These are phyloP conservation scores for Anagyrus pseudococci DNA, from an alignment of 2,888 invertebrate species.

Conservation along the genomic window DNA sequence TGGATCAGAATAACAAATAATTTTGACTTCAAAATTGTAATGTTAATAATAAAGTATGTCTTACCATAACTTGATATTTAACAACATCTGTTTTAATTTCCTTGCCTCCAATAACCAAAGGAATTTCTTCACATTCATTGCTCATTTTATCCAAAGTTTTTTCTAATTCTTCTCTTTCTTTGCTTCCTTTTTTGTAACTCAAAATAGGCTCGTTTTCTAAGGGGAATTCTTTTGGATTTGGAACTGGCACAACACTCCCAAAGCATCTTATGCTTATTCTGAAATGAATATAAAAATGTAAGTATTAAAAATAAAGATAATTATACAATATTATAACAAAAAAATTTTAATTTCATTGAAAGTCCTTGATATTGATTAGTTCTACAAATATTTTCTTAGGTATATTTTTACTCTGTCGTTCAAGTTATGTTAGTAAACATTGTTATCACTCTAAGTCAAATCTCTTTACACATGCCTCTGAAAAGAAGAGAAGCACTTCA, in stretches of 20 bases:
- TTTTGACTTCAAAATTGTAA: not conserved
- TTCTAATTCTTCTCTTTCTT: slow-evolving; percentile 78
- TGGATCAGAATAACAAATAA: no score
- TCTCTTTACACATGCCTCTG: slow-evolving; percentile 16
- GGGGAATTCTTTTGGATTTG: slow-evolving; percentile 71
- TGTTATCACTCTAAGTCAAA: slow-evolving; percentile 40
- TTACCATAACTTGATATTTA: slow-evolving; percentile 77
- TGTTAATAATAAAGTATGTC: slow-evolving; percentile 28
- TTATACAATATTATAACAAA: slow-evolving; percentile 1
- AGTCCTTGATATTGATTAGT: slow-evolving; percentile 11
- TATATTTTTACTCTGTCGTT: slow-evolving; percentile 29
- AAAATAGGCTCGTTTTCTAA: slow-evolving; percentile 83
- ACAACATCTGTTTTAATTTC: slow-evolving; percentile 78
- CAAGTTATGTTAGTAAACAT: slow-evolving; percentile 30
- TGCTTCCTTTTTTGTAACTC: slow-evolving; percentile 81
- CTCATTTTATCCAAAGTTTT: slow-evolving; percentile 73
- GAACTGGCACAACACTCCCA: slow-evolving; percentile 71
- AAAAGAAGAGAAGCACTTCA: slow-evolving; percentile 17
- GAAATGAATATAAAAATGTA: slow-evolving; percentile 34
- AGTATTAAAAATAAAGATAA: slow-evolving; percentile 11
- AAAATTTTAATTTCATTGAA: not conserved
- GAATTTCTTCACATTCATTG: slow-evolving; percentile 80
- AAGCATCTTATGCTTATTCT: slow-evolving; percentile 64
- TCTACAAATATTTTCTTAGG: slow-evolving; percentile 44
- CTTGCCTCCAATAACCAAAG: slow-evolving; percentile 95